These are phyloP conservation scores for Reticulitermes speratus DNA, from an alignment of 1,140 invertebrate genomes.

Conservation along the genomic window DNA sequence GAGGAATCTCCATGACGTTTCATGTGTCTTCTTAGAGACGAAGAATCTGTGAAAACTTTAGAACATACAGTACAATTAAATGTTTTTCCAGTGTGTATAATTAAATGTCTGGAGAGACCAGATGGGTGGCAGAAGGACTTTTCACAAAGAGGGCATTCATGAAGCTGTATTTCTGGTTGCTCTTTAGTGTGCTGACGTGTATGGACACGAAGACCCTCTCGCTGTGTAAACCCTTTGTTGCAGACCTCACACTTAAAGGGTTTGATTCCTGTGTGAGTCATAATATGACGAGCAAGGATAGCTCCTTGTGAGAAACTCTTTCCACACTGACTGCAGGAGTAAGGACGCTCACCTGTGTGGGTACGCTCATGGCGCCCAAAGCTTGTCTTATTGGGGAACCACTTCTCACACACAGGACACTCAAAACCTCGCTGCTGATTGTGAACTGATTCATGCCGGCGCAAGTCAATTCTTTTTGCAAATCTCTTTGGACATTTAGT, in stretches of 20 bases:
- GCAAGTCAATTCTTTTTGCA: slow-evolving; percentile 55
- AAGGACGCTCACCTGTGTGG: slow-evolving; percentile 76
- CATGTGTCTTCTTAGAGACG: slow-evolving; percentile 62
- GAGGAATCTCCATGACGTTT: not conserved
- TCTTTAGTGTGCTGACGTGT: slow-evolving; percentile 58
- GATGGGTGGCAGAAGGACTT: slow-evolving; percentile 68
- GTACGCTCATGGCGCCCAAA: slow-evolving; percentile 75
- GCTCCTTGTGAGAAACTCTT: slow-evolving; percentile 75
- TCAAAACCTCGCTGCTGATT: slow-evolving; percentile 55
- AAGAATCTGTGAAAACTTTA: slow-evolving; percentile 69
- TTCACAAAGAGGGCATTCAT: slow-evolving; percentile 66
- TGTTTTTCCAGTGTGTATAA: slow-evolving; percentile 65
- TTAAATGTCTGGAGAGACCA: slow-evolving; percentile 67
- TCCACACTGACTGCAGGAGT: slow-evolving; percentile 68
- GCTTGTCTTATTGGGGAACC: slow-evolving; percentile 78
- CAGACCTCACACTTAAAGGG: slow-evolving; percentile 78
- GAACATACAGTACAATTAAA: slow-evolving; percentile 65
- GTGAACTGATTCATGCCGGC: slow-evolving; percentile 61
- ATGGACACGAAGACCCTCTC: slow-evolving; percentile 63
- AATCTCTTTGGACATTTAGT: slow-evolving; percentile 57
- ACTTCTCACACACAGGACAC: slow-evolving; percentile 70
- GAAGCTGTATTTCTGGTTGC: slow-evolving; percentile 58
- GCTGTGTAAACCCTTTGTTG: slow-evolving; percentile 69
- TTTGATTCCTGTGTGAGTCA: slow-evolving; percentile 82
- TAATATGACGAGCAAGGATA: slow-evolving; percentile 76